These are phyloP conservation scores for Mirounga angustirostris DNA, from an alignment of 2,113 vertebrate genomes.

Conservation along the genomic window DNA sequence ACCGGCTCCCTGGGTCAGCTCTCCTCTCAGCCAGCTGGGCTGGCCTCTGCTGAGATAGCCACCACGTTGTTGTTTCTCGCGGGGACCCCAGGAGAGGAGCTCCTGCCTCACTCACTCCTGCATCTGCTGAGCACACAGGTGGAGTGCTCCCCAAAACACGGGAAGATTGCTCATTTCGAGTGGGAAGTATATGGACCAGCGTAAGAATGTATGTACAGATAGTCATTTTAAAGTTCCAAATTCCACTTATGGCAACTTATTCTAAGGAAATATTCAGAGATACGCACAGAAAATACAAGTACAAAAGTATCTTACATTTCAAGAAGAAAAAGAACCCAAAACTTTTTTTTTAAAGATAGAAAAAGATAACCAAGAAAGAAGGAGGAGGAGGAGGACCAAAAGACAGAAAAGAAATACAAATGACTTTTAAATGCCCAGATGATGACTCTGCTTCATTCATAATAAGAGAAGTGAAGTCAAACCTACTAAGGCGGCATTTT, in stretches of 20 bases:
- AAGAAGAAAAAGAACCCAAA: background rate
- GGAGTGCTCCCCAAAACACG: fast-evolving
- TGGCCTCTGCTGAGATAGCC: background rate
- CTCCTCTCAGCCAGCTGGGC: background rate
- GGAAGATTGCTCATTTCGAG: background rate
- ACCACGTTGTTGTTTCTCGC: background rate
- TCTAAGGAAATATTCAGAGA: background rate
- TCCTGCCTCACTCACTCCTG: background rate
- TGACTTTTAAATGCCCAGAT: background rate
- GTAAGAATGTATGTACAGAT: fast-evolving
- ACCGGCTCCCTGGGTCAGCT: background rate
- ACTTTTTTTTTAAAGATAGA: background rate
- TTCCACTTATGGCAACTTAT: background rate
- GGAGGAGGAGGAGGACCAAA: background rate
- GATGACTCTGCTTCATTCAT: background rate
- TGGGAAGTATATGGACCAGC: fast-evolving
- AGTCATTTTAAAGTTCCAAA: background rate
- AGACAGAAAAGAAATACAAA: background rate
- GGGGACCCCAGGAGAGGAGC: background rate
- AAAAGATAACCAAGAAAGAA: background rate
- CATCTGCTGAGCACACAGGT: background rate
- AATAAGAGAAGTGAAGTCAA: background rate
- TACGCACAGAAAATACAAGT: background rate
- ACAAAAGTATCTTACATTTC: background rate
- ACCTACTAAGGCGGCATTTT: background rate